phyloP scores from a whole-genome alignment of 2,113 vertebrate genomes.

The Pipra filicauda region DNA sequence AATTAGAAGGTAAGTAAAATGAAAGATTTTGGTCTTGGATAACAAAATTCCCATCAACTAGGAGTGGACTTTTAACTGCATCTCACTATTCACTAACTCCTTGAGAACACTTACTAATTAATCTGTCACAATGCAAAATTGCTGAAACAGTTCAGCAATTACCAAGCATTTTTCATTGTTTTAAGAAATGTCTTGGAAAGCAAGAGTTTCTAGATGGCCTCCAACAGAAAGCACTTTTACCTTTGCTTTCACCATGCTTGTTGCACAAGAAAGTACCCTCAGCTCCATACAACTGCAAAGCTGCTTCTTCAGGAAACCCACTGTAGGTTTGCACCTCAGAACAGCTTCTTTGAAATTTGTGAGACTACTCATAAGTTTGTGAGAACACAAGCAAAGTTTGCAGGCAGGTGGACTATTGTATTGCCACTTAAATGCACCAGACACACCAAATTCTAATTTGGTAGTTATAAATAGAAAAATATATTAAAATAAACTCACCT shows the following conservation, averaged over 20 bases:
- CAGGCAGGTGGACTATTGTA: neutral
- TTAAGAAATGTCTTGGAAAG: neutral
- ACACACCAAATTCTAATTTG: neutral
- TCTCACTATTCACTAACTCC: neutral
- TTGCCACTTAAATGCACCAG: neutral
- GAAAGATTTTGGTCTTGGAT: neutral
- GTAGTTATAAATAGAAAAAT: neutral
- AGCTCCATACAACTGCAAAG: neutral
- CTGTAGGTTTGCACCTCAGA: neutral
- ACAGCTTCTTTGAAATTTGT: neutral
- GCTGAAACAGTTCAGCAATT: neutral
- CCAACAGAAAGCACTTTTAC: neutral
- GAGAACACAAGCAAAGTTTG: neutral
- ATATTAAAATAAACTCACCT: neutral
- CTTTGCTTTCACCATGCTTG: neutral
- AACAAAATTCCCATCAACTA: neutral
- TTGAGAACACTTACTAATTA: neutral
- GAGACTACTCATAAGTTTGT: neutral
- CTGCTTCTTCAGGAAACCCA: neutral
- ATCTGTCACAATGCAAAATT: neutral
- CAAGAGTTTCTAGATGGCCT: neutral
- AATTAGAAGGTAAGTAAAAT: neutral
- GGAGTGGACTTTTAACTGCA: neutral
- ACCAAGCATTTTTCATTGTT: neutral
- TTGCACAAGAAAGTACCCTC: neutral